These are phyloP conservation scores for Lasioglossum albipes DNA, from an alignment of 1,140 invertebrate genomes.

Conservation along the genomic window DNA sequence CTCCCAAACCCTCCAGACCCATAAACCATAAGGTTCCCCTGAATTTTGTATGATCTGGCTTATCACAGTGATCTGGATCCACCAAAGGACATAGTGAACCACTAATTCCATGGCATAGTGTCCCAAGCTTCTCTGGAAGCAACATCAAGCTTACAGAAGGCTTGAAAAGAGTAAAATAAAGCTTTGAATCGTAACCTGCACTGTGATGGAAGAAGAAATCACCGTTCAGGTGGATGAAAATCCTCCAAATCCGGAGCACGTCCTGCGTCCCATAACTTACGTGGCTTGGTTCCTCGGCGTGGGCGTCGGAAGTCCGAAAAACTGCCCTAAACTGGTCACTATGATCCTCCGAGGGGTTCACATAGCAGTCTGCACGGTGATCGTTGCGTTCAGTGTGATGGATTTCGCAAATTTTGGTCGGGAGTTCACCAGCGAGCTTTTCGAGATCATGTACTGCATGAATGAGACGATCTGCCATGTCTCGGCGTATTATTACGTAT, in stretches of 20 bases:
- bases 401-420: slow-evolving; percentile 65
- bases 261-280: slow-evolving; percentile 55
- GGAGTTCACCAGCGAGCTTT: slow-evolving; percentile 66
- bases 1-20: background rate
- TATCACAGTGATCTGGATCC: slow-evolving; percentile 1
- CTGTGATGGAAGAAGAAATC: slow-evolving; percentile 56
- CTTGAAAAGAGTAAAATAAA: background rate
- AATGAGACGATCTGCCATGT: slow-evolving; percentile 65
- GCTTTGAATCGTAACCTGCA: background rate
- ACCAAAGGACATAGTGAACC: background rate
- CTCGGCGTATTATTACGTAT: slow-evolving; percentile 69
- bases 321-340: slow-evolving; percentile 51
- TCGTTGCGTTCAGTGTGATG: slow-evolving; percentile 64
- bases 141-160: background rate
- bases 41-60: background rate
- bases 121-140: background rate
- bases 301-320: slow-evolving; percentile 52
- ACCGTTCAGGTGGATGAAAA: slow-evolving; percentile 48
- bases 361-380: slow-evolving; percentile 61
- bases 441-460: slow-evolving; percentile 69
- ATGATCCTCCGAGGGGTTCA: slow-evolving; percentile 59
- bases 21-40: background rate
- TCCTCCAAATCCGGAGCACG: slow-evolving; percentile 43
- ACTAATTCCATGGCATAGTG: background rate
- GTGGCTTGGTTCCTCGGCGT: slow-evolving; percentile 63